Conservation (phyloP, 1,140 invertebrate species). For the Cherax quadricarinatus region DNA sequence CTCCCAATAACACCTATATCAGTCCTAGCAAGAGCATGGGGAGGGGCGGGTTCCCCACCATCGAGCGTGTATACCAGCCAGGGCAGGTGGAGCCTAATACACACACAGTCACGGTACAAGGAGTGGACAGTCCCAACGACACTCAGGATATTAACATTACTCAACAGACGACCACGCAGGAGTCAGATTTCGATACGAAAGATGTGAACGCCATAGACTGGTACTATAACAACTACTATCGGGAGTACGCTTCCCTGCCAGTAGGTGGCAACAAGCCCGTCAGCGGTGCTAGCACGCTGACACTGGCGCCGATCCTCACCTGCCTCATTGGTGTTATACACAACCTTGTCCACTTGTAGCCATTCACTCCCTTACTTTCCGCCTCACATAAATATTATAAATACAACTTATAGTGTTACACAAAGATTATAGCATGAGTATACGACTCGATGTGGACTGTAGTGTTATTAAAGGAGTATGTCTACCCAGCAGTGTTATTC, state of each 20-base stretch:
- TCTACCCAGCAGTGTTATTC: no score
- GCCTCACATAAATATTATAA: not conserved
- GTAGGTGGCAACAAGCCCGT: constrained; percentile 58
- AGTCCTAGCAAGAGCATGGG: constrained; percentile 55
- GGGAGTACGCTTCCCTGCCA: constrained; percentile 59
- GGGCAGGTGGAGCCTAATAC: not conserved
- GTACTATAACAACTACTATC: constrained; percentile 71
- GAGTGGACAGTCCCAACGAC: not conserved
- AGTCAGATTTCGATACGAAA: not conserved
- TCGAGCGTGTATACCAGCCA: constrained; percentile 32
- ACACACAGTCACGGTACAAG: constrained; percentile 2
- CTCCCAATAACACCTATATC: constrained; percentile 44
- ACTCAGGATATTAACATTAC: not conserved
- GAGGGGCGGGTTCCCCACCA: constrained; percentile 35
- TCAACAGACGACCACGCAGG: not conserved
- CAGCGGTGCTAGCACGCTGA: not conserved
- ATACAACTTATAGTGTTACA: not conserved
- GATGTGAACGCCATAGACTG: constrained; percentile 54
- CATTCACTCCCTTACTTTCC: not conserved
- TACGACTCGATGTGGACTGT: no score
- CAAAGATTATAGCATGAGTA: no score
- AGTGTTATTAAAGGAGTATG: no score
- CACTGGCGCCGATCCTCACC: not conserved
- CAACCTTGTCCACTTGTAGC: not conserved
- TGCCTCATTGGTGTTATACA: not conserved